phyloP scores from a whole-genome alignment of 2,888 invertebrate species.

The Pristionchus japonicus region DNA sequence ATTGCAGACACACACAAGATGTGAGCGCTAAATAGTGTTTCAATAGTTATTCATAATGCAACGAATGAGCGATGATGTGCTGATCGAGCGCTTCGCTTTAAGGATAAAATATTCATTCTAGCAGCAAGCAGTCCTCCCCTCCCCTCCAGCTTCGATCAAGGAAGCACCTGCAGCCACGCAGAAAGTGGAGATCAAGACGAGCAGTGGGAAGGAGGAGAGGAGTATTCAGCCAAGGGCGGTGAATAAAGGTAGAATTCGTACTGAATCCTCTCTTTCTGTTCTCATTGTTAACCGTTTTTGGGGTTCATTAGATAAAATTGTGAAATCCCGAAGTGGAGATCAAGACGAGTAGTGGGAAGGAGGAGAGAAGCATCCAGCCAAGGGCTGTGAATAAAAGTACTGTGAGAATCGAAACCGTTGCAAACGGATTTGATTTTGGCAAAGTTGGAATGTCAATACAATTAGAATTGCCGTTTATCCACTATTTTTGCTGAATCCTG shows the following conservation, averaged over 20 bases:
- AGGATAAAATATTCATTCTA: no score
- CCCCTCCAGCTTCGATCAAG: neutral
- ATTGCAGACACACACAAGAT: no score
- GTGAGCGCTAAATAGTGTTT: neutral
- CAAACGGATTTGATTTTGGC: no score
- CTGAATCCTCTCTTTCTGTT: no score
- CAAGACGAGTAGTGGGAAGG: neutral
- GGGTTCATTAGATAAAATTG: no score
- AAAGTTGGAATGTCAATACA: no score
- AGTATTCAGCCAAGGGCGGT: neutral
- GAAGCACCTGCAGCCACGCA: neutral
- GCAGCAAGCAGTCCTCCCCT: neutral
- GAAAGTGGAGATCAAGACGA: neutral
- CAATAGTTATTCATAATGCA: neutral
- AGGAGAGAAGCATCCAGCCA: neutral
- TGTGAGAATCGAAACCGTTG: no score
- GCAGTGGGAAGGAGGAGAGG: neutral
- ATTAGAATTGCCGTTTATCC: no score
- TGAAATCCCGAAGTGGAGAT: slow-evolving; percentile 24
- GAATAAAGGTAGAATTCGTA: neutral
- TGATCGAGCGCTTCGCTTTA: neutral
- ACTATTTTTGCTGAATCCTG: no score
- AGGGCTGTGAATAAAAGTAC: neutral
- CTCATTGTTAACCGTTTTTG: no score
- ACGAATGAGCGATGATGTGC: neutral